phyloP scores from a whole-genome alignment of 1,140 invertebrate genomes.

The Geopemphigus sp. region DNA sequence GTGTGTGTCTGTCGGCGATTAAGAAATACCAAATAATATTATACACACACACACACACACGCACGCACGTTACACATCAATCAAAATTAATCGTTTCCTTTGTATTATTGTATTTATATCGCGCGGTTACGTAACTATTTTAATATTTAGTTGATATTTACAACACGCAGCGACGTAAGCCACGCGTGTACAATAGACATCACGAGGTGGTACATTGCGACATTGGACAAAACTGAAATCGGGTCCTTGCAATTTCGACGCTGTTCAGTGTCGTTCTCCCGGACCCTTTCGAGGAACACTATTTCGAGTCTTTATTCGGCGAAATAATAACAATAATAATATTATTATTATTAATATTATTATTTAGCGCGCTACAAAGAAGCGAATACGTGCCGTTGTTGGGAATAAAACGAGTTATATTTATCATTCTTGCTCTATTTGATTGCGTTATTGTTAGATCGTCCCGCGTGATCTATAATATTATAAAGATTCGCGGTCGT shows the following conservation, averaged over 20 bases:
- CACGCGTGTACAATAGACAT: no score
- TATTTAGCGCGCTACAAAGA: no score
- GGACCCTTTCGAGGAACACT: neutral
- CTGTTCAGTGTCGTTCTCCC: neutral
- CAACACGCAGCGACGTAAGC: no score
- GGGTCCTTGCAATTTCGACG: neutral
- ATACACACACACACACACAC: neutral
- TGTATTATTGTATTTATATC: neutral
- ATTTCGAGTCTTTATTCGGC: neutral
- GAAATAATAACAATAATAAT: neutral
- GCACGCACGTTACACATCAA: no score
- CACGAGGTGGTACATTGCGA: no score
- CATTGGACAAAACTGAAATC: neutral
- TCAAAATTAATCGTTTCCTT: constrained; percentile 12
- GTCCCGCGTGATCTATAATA: neutral
- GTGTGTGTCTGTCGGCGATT: neutral
- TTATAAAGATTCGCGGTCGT: no score
- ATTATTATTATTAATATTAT: no score
- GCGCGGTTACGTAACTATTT: neutral
- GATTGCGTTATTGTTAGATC: constrained; percentile 12
- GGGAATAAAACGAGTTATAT: neutral
- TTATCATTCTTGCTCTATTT: neutral
- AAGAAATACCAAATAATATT: constrained; percentile 2
- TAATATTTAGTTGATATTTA: no score
- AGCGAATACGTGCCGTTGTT: no score